Conservation (phyloP, 2,888 invertebrate species). For the Amblyjoppa fuscipennis region DNA sequence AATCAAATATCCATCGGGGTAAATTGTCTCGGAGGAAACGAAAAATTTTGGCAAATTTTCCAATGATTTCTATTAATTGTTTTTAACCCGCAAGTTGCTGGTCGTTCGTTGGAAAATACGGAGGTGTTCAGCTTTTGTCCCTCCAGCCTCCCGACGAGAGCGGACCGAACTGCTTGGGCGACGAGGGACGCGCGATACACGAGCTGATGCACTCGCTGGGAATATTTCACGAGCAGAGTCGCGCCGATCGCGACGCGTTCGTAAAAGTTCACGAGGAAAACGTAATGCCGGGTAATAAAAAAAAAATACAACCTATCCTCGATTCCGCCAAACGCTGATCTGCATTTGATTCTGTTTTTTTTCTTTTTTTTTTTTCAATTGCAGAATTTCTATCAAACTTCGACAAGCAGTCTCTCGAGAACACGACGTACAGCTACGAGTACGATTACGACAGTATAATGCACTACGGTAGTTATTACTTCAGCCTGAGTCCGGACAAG, state of each 20-base stretch:
- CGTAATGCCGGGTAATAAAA: slow-evolving; percentile 87
- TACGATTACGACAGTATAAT: slow-evolving; percentile 93
- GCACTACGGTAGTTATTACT: slow-evolving; percentile 91
- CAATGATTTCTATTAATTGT: slow-evolving; percentile 5
- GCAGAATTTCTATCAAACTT: slow-evolving; percentile 88
- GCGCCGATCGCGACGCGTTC: slow-evolving; percentile 90
- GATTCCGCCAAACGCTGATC: neutral
- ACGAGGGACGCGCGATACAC: slow-evolving; percentile 91
- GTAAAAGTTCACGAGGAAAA: slow-evolving; percentile 91
- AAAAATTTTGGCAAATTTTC: neutral
- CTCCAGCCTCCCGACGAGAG: slow-evolving; percentile 88
- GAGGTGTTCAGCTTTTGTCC: slow-evolving; percentile 91
- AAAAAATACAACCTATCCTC: neutral
- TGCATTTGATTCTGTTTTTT: neutral
- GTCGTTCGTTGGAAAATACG: slow-evolving; percentile 91
- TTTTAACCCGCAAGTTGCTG: slow-evolving; percentile 87
- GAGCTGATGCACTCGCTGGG: slow-evolving; percentile 94
- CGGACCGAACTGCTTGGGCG: slow-evolving; percentile 89
- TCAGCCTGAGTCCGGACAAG: slow-evolving; percentile 88
- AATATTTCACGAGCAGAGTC: slow-evolving; percentile 92
- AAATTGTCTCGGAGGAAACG: slow-evolving; percentile 53
- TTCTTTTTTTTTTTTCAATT: slow-evolving; percentile 73
- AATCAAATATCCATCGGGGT: slow-evolving; percentile 88
- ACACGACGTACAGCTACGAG: slow-evolving; percentile 89
- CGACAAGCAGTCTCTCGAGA: slow-evolving; percentile 88